Evolutionary conservation across 2,113 vertebrate species (phyloP), one percentile per base, ranked within the genome.

Genomic region (Equus przewalskii): DNA sequence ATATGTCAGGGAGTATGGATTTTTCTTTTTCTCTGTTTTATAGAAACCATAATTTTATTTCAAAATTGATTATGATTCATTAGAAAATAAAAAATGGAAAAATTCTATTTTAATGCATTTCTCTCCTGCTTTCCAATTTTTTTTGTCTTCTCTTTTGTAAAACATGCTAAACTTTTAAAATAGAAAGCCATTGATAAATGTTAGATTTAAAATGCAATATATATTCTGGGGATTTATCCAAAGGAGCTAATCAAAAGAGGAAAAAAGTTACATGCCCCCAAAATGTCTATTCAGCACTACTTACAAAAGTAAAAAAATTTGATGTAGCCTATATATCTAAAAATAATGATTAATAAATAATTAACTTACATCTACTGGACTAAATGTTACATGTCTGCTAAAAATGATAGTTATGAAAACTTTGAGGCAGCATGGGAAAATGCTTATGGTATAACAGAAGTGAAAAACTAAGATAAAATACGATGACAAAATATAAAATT

Each of bases 161-260:
- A 95, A 96, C 58, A 76, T 80, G 19, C 9, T 72, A 56, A 62
- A n/a, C 3, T 97, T 97, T 78, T 21, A 80, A 96, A 91, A 91
- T 22, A 95, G 56, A 81, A 94, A 96, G 70, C 83, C 64, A 95
- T 2, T 49, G 85, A 60, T 44, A 95, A 84, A 80, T 82, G 15
- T 94, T 83, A 83, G 18, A 91, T 94, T 96, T 94, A 44, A 97
- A 91, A 83, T 90, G 19, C 41, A 85, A n/a, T 84, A 80, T 80
- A 64, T 76, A 92, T 70, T 65, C 6, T 93, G 65, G 54, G 13
- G 21, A 84, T 72, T 89, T 51, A 96, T 69, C 56, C 73, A 94
- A 86, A 91, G 15, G 41, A 92, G n/a, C 5, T 89, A 88, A 81
- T 64, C 36, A 44, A 82, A 95, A 84, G 84, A 64, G 91, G 56